Percentiles rank a stretch among this genome's conserved stretches.
phyloP scores from a whole-genome alignment of 2,113 vertebrate species.

The Pseudorasbora parva region DNA sequence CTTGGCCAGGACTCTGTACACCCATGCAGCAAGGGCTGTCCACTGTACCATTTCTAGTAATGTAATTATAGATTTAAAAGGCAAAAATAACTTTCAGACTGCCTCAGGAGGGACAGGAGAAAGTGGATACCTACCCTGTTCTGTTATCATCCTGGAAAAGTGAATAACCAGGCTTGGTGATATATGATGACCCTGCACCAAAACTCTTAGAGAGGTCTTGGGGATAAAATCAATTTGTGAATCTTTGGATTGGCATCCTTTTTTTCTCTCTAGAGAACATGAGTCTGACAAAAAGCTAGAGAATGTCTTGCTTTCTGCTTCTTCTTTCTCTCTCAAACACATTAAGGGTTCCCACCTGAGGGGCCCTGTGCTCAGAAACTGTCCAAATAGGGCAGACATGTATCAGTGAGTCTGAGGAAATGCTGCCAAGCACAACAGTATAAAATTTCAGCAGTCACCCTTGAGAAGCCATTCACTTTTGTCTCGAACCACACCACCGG shows the following conservation, averaged over 20 bases:
- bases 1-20: neutral
- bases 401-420: neutral
- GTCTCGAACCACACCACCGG: neutral
- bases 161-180: slow-evolving; percentile 4
- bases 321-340: slow-evolving; percentile 10
- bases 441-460: slow-evolving; percentile 30
- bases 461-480: neutral
- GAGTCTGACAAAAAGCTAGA: neutral
- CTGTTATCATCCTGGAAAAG: neutral
- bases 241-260: neutral
- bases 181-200: neutral
- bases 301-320: neutral
- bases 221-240: neutral
- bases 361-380: neutral
- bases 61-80: slow-evolving; percentile 1
- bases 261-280: neutral
- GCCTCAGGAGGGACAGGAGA: neutral
- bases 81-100: neutral
- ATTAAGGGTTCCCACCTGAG: slow-evolving; percentile 20
- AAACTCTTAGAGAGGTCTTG: neutral
- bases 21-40: neutral
- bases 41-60: neutral
- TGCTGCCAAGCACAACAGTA: slow-evolving; percentile 29
- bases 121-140: neutral
- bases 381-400: slow-evolving; percentile 22